Evolutionary conservation across 2,113 vertebrate species (phyloP), one percentile per base, ranked within the genome.

Genomic region (Muntiacus reevesi): DNA sequence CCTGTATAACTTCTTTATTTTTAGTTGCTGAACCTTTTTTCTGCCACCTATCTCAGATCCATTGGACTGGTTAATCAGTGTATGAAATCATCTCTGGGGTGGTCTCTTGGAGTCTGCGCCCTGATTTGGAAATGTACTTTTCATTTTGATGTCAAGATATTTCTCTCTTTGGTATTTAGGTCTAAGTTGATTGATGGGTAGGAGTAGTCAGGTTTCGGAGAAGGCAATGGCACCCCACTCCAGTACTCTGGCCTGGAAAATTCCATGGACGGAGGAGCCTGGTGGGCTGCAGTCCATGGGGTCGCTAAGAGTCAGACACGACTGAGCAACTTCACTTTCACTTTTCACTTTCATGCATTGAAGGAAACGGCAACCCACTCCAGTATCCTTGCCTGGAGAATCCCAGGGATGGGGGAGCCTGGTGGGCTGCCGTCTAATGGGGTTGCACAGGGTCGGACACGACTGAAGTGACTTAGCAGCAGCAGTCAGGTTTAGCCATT

Each of bases 341-440:
- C 30, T 64, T 64, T 33, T 64, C 62, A n/a, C n/a, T 21, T 71
- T 36, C 64, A 36, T 36, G 17, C 64, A 36, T 5, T 36, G n/a
- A 36, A 67, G 33, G 64, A 36, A 67, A 67, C 5, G 17, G 33
- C 64, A 67, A 67, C 64, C 33, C 64, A 67, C 33, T 36, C 33
- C 64, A 67, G 33, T 67, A 2, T 36, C 11, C 64, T 36, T 67
- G 64, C 33, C 2, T 67, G 2, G 64, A 67, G n/a, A 67, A 36
- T 21, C 64, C 33, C 64, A 67, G 33, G 64, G 64, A 67, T 0
- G 0, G 64, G 0, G 0, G n/a, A 36, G n/a, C 64, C n/a, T 71
- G 9, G 64, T 36, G 0, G 0, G 64, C 64, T 71, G n/a, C 9
- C 1, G 1, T 71, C 64, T 23, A 12, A 12, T n/a, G n/a, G 9